Evolutionary conservation across 2,888 invertebrate species (phyloP).

Genomic region (Polymixis flavicincta): DNA sequence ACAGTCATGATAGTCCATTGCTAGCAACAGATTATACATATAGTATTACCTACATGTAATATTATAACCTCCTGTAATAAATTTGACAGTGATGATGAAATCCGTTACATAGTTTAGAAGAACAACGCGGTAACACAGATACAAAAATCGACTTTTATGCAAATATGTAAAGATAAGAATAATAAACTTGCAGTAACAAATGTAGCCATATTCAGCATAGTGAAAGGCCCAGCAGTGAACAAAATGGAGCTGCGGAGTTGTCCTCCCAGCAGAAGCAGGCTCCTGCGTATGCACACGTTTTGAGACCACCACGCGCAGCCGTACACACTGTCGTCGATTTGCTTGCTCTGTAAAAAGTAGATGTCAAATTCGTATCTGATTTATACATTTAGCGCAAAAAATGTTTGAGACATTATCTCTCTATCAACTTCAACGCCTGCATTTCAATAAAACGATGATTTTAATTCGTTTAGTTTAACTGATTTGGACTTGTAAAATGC

Average conservation of each 20-base stretch:
- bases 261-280: slow-evolving; percentile 76
- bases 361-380: not conserved
- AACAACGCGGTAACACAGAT: not conserved
- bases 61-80: not conserved
- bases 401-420: not conserved
- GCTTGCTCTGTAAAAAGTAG: slow-evolving; percentile 72
- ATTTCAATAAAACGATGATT: not conserved
- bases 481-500: no score
- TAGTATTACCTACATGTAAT: not conserved
- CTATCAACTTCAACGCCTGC: not conserved
- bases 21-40: not conserved
- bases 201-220: slow-evolving; percentile 77
- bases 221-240: slow-evolving; percentile 84
- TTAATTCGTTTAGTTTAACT: not conserved
- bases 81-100: not conserved
- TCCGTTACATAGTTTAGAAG: not conserved
- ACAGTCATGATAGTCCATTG: not conserved
- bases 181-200: slow-evolving; percentile 78
- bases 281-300: slow-evolving; percentile 72
- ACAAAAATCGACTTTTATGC: not conserved
- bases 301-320: slow-evolving; percentile 81
- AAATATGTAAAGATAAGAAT: not conserved
- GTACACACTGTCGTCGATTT: slow-evolving; percentile 78
- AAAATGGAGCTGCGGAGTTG: slow-evolving; percentile 76
- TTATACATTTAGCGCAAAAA: not conserved